Conservation (phyloP, 2,888 invertebrate genomes). For the Corbicula japonica region DNA sequence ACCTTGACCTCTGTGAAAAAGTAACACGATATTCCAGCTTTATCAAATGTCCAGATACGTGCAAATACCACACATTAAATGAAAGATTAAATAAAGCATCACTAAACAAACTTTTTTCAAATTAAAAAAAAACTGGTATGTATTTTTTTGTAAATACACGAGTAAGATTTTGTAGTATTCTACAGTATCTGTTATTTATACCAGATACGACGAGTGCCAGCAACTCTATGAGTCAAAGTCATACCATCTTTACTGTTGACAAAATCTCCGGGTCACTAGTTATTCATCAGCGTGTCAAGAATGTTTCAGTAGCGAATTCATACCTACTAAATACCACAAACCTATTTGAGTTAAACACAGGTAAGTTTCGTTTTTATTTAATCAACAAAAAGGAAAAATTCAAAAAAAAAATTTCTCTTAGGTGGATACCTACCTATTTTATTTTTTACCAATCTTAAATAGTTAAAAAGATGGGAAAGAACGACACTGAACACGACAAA, state of each 20-base stretch:
- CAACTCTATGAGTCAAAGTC: background rate
- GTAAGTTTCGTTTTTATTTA: background rate
- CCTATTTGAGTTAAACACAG: conserved; percentile 19
- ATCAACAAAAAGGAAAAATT: background rate
- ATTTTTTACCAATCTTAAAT: background rate
- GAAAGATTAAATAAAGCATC: background rate
- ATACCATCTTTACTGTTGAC: conserved; percentile 1
- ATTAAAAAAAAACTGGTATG: no score
- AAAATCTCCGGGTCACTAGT: conserved; percentile 12
- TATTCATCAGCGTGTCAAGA: conserved; percentile 3
- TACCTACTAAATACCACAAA: conserved; percentile 11
- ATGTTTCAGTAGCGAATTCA: background rate
- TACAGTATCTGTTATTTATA: background rate
- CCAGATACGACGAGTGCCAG: conserved; percentile 15
- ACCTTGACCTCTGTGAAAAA: no score
- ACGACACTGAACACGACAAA: no score
- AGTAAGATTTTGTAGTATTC: background rate
- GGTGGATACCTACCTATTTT: background rate
- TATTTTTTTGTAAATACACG: no score
- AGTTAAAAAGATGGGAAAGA: no score
- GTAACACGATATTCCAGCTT: no score
- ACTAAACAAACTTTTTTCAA: no score
- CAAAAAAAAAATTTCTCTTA: background rate
- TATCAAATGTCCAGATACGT: no score
- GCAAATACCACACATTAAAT: background rate